Conservation (phyloP, 2,113 vertebrate species). For the Pelodiscus sinensis region DNA sequence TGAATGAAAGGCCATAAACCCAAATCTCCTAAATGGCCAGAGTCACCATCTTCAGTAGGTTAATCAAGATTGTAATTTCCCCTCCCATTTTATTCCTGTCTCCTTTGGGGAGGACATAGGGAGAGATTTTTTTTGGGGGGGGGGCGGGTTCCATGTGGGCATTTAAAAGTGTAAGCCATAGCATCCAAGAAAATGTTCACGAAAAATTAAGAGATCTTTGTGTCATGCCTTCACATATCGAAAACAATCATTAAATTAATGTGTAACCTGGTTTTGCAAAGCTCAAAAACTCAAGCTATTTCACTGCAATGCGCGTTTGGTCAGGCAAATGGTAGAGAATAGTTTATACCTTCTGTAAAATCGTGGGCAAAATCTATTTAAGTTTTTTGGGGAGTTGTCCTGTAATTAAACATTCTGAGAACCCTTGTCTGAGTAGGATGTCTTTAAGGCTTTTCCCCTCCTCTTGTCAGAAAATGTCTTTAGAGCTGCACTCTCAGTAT, state of each 20-base stretch:
- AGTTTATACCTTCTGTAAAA: constrained; percentile 68
- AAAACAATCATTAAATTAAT: constrained; percentile 33
- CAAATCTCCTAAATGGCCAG: background rate
- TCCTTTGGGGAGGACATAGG: background rate
- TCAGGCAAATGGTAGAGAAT: constrained; percentile 67
- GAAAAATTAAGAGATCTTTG: background rate
- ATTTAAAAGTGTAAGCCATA: background rate
- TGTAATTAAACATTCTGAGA: constrained; percentile 68
- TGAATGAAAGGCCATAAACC: background rate
- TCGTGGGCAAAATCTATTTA: constrained; percentile 71
- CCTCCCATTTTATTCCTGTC: constrained; percentile 9
- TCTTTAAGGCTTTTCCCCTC: constrained; percentile 59
- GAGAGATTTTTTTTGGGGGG: background rate
- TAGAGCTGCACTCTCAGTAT: constrained; percentile 55
- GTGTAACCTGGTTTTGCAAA: constrained; percentile 44
- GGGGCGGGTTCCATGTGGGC: background rate
- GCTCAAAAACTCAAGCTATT: constrained; percentile 38
- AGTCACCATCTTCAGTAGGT: background rate
- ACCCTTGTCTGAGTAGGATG: constrained; percentile 54
- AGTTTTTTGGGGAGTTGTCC: constrained; percentile 66
- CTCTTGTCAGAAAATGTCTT: background rate
- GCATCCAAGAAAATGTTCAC: background rate
- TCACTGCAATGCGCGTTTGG: constrained; percentile 55
- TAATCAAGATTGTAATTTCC: background rate
- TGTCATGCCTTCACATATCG: background rate